These are phyloP conservation scores for Willisornis vidua DNA, from an alignment of 2,113 vertebrate species.

Conservation along the genomic window DNA sequence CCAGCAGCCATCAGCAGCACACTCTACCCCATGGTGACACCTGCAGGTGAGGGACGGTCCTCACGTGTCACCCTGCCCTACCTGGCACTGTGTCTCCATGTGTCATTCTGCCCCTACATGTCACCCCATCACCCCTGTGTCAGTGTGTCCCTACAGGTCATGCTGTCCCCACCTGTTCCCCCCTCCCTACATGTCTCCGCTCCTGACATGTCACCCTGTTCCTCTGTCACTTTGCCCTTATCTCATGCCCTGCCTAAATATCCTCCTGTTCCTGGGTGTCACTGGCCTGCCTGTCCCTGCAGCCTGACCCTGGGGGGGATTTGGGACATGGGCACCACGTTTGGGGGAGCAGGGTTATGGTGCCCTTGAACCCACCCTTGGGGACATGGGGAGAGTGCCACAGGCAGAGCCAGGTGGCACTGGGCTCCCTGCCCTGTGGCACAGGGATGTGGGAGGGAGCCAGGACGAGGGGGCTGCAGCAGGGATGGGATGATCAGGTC, in stretches of 20 bases:
- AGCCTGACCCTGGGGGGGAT: rapidly evolving
- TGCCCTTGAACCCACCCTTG: not conserved
- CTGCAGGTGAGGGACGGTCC: not conserved
- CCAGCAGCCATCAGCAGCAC: not conserved
- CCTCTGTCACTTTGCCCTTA: not conserved
- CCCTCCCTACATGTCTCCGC: not conserved
- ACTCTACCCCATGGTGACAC: not conserved
- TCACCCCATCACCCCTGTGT: not conserved
- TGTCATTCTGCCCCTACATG: not conserved
- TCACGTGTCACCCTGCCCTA: not conserved
- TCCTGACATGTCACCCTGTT: not conserved
- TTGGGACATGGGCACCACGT: not conserved
- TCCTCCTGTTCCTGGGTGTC: not conserved
- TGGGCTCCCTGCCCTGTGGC: rapidly evolving
- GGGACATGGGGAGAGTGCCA: not conserved
- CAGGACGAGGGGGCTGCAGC: not conserved
- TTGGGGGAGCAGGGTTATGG: not conserved
- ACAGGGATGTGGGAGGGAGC: not conserved
- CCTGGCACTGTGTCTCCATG: not conserved
- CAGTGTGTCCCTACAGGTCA: not conserved
- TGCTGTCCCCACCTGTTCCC: not conserved
- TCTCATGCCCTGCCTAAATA: not conserved
- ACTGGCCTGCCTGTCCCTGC: not conserved
- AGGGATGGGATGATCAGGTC: not conserved
- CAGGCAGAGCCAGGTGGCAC: not conserved